These are phyloP conservation scores for Manis javanica DNA, from an alignment of 2,797 vertebrate genomes.

Conservation along the genomic window DNA sequence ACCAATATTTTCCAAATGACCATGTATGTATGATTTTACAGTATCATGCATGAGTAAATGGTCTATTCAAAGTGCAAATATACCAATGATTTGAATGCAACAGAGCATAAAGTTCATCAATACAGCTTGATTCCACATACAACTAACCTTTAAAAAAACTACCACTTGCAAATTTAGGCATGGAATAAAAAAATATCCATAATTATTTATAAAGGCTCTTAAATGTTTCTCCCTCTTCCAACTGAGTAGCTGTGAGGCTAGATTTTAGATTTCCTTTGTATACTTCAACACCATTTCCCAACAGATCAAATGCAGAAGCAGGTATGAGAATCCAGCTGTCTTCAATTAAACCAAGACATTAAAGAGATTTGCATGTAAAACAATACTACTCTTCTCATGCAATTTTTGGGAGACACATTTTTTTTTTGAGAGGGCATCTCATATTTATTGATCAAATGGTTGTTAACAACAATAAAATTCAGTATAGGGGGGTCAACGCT, in stretches of 20 bases:
- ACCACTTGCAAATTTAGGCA: background rate
- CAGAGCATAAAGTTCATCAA: background rate
- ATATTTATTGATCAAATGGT: no score
- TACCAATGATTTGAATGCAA: background rate
- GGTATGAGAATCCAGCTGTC: background rate
- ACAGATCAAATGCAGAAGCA: background rate
- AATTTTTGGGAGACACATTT: background rate
- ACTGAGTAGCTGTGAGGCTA: background rate
- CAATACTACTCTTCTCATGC: background rate
- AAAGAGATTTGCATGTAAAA: background rate
- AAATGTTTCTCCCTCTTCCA: background rate
- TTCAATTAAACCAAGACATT: background rate
- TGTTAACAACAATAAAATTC: no score
- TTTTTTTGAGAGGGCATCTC: background rate
- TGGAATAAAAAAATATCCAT: background rate
- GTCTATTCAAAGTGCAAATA: background rate
- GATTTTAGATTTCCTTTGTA: constrained; percentile 24
- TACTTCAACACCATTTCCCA: background rate
- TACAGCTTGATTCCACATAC: background rate
- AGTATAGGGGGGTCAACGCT: no score
- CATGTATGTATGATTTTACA: background rate
- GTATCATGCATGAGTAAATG: background rate
- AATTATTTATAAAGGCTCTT: background rate
- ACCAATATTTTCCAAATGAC: constrained; percentile 13
- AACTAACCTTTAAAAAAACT: background rate